Conservation (phyloP, 2,888 invertebrate genomes). For the Drosophila multiciliata region DNA sequence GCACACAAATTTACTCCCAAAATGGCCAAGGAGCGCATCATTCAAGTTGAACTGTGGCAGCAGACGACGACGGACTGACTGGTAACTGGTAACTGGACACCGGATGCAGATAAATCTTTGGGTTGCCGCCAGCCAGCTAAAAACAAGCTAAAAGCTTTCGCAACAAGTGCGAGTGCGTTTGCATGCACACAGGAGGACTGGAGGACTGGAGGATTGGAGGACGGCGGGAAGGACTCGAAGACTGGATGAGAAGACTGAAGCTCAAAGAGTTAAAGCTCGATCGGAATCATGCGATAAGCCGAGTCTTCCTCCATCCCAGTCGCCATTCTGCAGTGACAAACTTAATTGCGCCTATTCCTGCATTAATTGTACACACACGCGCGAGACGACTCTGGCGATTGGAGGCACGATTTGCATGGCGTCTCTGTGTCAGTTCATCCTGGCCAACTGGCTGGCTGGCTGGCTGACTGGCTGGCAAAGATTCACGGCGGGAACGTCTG, state of each 20-base stretch:
- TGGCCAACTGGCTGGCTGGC: neutral
- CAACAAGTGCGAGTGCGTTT: slow-evolving; percentile 62
- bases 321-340: slow-evolving; percentile 62
- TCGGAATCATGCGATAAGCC: slow-evolving; percentile 78
- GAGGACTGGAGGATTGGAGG: slow-evolving; percentile 1
- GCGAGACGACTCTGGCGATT: slow-evolving; percentile 49
- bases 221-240: neutral
- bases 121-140: slow-evolving; percentile 55
- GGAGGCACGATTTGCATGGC: slow-evolving; percentile 65
- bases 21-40: slow-evolving; percentile 75
- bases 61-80: slow-evolving; percentile 45
- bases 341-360: slow-evolving; percentile 81
- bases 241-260: slow-evolving; percentile 16
- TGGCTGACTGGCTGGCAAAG: slow-evolving; percentile 2
- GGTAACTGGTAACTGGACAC: slow-evolving; percentile 75
- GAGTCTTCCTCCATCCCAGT: neutral
- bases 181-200: slow-evolving; percentile 44
- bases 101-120: slow-evolving; percentile 80
- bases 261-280: slow-evolving; percentile 71
- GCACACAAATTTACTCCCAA: slow-evolving; percentile 83
- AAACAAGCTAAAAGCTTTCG: slow-evolving; percentile 51
- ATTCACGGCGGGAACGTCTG: slow-evolving; percentile 24
- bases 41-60: slow-evolving; percentile 64
- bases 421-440: slow-evolving; percentile 34
- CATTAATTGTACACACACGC: slow-evolving; percentile 81